Evolutionary conservation across 2,888 invertebrate species (phyloP).

Genomic region (Sipha maydis): DNA sequence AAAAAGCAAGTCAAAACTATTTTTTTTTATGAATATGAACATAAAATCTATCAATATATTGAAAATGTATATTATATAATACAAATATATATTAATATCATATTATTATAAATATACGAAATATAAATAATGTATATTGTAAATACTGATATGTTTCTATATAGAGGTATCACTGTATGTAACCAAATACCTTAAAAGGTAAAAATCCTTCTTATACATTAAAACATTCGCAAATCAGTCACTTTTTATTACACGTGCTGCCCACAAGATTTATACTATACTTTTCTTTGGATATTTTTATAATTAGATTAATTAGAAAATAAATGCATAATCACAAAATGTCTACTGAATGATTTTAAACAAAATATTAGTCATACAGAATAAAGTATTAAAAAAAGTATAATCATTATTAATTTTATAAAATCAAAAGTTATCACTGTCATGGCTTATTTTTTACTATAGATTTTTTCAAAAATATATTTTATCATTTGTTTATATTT

Average conservation of each 20-base stretch:
- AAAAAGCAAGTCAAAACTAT: conserved; percentile 6
- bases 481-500: too few species aligned
- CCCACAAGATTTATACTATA: conserved; percentile 28
- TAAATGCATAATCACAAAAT: background rate
- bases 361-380: background rate
- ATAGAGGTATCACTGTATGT: conserved; percentile 28
- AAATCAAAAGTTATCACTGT: too few species aligned
- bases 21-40: conserved; percentile 16
- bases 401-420: too few species aligned
- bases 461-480: too few species aligned
- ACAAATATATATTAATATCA: background rate
- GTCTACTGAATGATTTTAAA: background rate
- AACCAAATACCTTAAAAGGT: conserved; percentile 49
- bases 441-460: too few species aligned
- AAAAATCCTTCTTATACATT: conserved; percentile 51
- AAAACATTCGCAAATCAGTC: conserved; percentile 48
- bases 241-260: conserved; percentile 15
- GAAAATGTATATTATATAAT: conserved; percentile 13
- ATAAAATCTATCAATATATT: conserved; percentile 26
- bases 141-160: conserved; percentile 34
- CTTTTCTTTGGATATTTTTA: conserved; percentile 3
- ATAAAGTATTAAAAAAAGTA: too few species aligned
- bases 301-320: conserved; percentile 1
- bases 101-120: conserved; percentile 30
- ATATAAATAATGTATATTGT: conserved; percentile 16